phyloP scores from a whole-genome alignment of 2,797 vertebrate genomes.

The Poeciliopsis turneri region DNA sequence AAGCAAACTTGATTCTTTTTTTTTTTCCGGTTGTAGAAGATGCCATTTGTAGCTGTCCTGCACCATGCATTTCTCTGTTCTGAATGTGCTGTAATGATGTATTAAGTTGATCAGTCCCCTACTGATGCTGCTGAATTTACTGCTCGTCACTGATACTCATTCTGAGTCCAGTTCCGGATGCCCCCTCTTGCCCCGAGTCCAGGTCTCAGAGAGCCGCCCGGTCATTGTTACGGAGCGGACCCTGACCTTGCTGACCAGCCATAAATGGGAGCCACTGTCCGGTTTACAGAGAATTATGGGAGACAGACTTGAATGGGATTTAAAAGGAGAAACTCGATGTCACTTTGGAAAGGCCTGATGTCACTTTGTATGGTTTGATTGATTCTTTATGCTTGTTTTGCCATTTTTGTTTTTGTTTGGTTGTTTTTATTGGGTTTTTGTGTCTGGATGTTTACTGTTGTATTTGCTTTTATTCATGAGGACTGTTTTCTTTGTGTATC shows the following conservation, averaged over 20 bases:
- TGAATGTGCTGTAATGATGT: slow-evolving; percentile 76
- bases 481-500: slow-evolving; percentile 67
- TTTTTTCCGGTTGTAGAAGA: slow-evolving; percentile 54
- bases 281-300: slow-evolving; percentile 71
- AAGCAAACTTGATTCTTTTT: slow-evolving; percentile 69
- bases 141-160: slow-evolving; percentile 65
- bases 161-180: slow-evolving; percentile 51
- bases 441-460: slow-evolving; percentile 72
- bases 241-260: slow-evolving; percentile 74
- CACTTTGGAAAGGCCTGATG: slow-evolving; percentile 84
- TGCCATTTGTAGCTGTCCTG: slow-evolving; percentile 61
- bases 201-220: not conserved
- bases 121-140: slow-evolving; percentile 77
- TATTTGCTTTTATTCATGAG: slow-evolving; percentile 71
- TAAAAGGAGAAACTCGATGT: slow-evolving; percentile 79
- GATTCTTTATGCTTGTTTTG: slow-evolving; percentile 64
- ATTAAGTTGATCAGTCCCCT: slow-evolving; percentile 61
- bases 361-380: slow-evolving; percentile 83
- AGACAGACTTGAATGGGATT: slow-evolving; percentile 65
- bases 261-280: slow-evolving; percentile 62
- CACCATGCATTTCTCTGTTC: slow-evolving; percentile 58
- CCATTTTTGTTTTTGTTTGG: slow-evolving; percentile 42
- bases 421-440: slow-evolving; percentile 66
- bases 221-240: slow-evolving; percentile 60
- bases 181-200: not conserved